phyloP scores from a whole-genome alignment of 2,888 invertebrate species.

The Smittia sp. region DNA sequence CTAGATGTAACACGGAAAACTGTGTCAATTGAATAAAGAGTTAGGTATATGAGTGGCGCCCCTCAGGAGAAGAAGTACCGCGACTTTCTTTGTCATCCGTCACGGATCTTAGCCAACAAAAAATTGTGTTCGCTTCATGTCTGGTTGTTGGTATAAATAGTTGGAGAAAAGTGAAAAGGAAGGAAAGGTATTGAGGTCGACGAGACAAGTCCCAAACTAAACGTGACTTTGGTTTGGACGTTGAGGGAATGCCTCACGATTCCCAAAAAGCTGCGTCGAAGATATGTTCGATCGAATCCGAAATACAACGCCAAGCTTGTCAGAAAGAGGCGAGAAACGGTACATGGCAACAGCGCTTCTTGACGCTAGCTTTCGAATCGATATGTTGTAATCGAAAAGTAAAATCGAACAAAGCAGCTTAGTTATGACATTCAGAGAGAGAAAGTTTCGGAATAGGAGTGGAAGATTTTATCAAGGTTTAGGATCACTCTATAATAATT shows the following conservation, averaged over 20 bases:
- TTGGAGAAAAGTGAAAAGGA: neutral
- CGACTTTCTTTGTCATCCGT: neutral
- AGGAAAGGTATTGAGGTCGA: slow-evolving; percentile 9
- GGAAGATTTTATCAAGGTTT: too few relatives aligned
- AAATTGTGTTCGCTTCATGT: neutral
- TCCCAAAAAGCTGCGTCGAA: neutral
- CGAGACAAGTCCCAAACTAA: neutral
- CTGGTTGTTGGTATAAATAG: neutral
- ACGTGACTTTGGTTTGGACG: neutral
- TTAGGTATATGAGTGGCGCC: too few relatives aligned
- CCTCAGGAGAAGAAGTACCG: too few relatives aligned
- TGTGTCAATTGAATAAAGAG: too few relatives aligned
- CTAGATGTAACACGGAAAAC: too few relatives aligned
- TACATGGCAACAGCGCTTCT: slow-evolving; percentile 12
- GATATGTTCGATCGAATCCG: neutral
- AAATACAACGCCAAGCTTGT: neutral
- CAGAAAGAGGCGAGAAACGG: neutral
- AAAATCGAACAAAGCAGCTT: slow-evolving; percentile 15
- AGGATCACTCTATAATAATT: too few relatives aligned
- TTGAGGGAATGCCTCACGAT: neutral
- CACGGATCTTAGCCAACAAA: neutral
- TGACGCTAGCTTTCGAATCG: neutral
- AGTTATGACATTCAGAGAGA: slow-evolving; percentile 31
- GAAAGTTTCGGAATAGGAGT: slow-evolving; percentile 19
- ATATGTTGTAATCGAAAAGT: slow-evolving; percentile 38